Conservation (phyloP, 2,113 vertebrate genomes). For the Gymnocephalus cernua region DNA sequence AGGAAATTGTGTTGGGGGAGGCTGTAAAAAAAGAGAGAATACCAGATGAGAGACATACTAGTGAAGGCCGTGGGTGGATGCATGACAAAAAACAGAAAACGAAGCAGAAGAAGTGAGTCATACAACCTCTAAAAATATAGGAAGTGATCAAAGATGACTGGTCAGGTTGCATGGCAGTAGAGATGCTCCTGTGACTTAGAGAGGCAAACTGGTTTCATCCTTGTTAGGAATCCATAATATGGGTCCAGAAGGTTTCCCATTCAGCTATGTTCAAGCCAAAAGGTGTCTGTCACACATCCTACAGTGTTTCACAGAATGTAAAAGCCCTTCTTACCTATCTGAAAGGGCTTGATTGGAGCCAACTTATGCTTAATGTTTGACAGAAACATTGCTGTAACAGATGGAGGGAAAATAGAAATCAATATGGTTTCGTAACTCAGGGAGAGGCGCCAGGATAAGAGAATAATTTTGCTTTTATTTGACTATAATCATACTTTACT, state of each 20-base stretch:
- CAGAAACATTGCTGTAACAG: neutral
- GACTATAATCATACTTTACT: neutral
- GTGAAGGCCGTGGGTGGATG: slow-evolving; percentile 19
- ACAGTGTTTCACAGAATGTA: neutral
- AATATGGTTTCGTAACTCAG: neutral
- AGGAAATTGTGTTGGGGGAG: slow-evolving; percentile 9
- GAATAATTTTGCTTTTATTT: neutral
- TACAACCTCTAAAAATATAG: slow-evolving; percentile 5
- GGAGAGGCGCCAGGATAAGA: neutral
- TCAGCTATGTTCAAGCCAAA: slow-evolving; percentile 15
- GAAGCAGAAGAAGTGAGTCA: slow-evolving; percentile 5
- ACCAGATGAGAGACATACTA: neutral
- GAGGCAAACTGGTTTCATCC: neutral
- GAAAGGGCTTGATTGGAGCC: neutral
- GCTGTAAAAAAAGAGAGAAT: slow-evolving; percentile 9
- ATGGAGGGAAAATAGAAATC: neutral
- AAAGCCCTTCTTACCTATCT: slow-evolving; percentile 4
- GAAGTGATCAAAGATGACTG: neutral
- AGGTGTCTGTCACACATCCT: neutral
- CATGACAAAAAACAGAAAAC: neutral
- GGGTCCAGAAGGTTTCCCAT: slow-evolving; percentile 9
- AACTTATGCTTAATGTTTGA: neutral
- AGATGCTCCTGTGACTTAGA: neutral
- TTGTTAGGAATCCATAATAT: neutral
- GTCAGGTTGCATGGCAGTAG: neutral